Conservation (phyloP, 2,888 invertebrate genomes). For the Polyommatus icarus region DNA sequence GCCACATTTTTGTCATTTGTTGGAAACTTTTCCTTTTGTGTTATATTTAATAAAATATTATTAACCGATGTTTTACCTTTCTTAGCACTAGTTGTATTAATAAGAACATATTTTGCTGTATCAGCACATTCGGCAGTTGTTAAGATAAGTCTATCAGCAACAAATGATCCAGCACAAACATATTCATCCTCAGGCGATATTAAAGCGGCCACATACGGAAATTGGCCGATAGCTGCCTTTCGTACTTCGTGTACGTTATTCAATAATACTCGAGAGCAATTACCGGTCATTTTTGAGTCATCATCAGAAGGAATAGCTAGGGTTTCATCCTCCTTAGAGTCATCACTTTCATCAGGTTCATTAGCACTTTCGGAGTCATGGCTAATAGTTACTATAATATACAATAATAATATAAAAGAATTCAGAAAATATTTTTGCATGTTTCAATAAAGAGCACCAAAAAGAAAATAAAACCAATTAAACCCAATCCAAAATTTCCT, state of each 20-base stretch:
- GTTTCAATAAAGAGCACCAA: neutral
- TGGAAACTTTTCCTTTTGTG: conserved; percentile 64
- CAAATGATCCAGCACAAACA: conserved; percentile 63
- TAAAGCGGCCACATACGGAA: conserved; percentile 67
- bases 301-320: conserved; percentile 59
- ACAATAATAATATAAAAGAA: neutral
- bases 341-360: conserved; percentile 56
- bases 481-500: neutral
- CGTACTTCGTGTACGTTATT: conserved; percentile 64
- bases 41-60: conserved; percentile 53
- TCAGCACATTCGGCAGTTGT: conserved; percentile 62
- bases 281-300: conserved; percentile 50
- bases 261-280: conserved; percentile 62
- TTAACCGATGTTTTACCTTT: conserved; percentile 49
- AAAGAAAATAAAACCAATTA: neutral
- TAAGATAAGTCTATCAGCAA: conserved; percentile 64
- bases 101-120: conserved; percentile 57
- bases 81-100: conserved; percentile 61
- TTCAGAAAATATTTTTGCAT: neutral
- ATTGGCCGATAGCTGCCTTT: conserved; percentile 54
- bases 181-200: conserved; percentile 67
- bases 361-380: conserved; percentile 41
- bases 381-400: conserved; percentile 5
- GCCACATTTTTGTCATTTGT: conserved; percentile 63
- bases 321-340: conserved; percentile 58